These are phyloP conservation scores for Etheostoma spectabile DNA, from an alignment of 2,113 vertebrate genomes.

Conservation along the genomic window DNA sequence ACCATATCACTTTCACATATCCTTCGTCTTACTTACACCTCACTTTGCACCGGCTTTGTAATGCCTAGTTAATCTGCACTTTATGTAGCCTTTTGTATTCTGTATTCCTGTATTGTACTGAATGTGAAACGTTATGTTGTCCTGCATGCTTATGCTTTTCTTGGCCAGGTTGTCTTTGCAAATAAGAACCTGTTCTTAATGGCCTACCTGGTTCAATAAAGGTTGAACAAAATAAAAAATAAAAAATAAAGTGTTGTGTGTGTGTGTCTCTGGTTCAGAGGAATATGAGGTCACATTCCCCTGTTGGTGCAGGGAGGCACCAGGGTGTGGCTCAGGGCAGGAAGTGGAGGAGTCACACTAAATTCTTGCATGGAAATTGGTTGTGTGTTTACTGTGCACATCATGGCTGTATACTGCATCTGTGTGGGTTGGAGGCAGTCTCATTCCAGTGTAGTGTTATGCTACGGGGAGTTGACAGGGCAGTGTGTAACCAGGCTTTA, in stretches of 20 bases:
- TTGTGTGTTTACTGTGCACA: conserved; percentile 17
- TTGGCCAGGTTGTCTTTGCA: too few species aligned
- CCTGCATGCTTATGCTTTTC: too few species aligned
- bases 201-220: too few species aligned
- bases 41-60: too few species aligned
- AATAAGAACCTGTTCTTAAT: too few species aligned
- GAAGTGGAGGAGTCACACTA: conserved; percentile 69
- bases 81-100: too few species aligned
- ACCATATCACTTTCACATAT: too few species aligned
- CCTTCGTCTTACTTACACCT: too few species aligned
- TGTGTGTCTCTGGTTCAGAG: conserved; percentile 52
- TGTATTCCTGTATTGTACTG: too few species aligned
- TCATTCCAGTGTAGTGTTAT: conserved; percentile 19
- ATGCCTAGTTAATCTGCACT: too few species aligned
- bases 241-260: background rate
- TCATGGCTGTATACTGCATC: conserved; percentile 15
- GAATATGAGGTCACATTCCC: conserved; percentile 79
- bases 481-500: conserved; percentile 18
- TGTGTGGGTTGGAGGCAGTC: conserved; percentile 13
- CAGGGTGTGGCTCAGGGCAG: conserved; percentile 70
- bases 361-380: conserved; percentile 48
- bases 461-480: background rate
- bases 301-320: conserved; percentile 58
- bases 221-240: too few species aligned
- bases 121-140: too few species aligned